Evolutionary conservation across 2,888 invertebrate genomes (phyloP).

Genomic region (Frankliniella intonsa): DNA sequence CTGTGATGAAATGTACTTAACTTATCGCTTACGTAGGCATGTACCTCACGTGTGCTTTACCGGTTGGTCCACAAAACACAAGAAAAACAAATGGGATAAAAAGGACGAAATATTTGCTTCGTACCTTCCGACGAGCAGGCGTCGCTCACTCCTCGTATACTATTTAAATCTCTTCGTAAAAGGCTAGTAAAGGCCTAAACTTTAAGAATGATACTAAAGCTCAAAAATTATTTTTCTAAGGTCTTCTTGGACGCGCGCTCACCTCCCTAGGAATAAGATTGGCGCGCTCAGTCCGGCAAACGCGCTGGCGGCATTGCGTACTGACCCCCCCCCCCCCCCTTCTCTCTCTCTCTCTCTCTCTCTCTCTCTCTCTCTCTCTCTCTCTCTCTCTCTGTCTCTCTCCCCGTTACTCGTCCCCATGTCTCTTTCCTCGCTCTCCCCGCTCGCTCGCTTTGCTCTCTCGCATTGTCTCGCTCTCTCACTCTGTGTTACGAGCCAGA

Average conservation of each 20-base stretch:
- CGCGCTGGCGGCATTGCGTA: background rate
- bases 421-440: no score
- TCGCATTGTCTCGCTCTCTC: no score
- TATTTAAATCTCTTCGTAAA: no score
- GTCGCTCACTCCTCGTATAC: background rate
- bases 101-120: no score
- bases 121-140: background rate
- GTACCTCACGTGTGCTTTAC: background rate
- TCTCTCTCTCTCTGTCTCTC: no score
- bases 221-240: slow-evolving; percentile 24
- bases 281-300: no score
- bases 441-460: no score
- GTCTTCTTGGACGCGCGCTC: background rate
- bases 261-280: no score
- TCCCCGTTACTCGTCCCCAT: no score
- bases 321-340: background rate
- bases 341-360: background rate
- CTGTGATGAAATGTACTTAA: background rate
- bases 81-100: background rate
- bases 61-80: background rate
- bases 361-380: no score
- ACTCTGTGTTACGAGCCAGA: no score
- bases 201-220: slow-evolving; percentile 11
- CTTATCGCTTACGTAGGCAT: background rate
- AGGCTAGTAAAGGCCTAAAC: background rate